Conservation (phyloP, 2,888 invertebrate species). For the Habrosyne pyritoides region DNA sequence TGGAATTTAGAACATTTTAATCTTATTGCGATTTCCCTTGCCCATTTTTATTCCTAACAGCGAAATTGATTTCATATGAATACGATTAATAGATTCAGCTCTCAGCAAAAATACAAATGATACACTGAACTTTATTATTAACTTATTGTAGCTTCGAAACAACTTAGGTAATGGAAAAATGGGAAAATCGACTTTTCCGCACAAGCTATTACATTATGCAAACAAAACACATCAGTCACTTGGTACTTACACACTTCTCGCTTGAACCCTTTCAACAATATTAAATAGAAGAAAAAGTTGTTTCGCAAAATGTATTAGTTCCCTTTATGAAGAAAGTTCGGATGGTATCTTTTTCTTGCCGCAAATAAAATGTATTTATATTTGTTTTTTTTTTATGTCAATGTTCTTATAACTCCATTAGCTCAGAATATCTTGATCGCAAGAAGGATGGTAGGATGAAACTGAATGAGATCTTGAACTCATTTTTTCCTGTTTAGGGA, state of each 20-base stretch:
- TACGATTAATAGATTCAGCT: too few relatives aligned
- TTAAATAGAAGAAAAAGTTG: conserved; percentile 51
- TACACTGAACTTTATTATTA: not conserved
- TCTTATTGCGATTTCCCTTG: too few relatives aligned
- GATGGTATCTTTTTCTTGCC: conserved; percentile 27
- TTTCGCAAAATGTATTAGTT: conserved; percentile 50
- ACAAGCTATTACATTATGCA: conserved; percentile 41
- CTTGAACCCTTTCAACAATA: conserved; percentile 62
- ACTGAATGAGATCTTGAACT: too few relatives aligned
- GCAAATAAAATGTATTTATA: conserved; percentile 9
- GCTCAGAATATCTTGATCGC: too few relatives aligned
- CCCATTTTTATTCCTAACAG: too few relatives aligned
- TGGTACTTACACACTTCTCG: conserved; percentile 39
- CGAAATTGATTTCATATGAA: too few relatives aligned
- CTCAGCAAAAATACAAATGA: not conserved
- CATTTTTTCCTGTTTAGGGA: too few relatives aligned
- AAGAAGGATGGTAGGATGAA: too few relatives aligned
- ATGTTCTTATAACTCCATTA: too few relatives aligned
- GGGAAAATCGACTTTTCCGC: conserved; percentile 28
- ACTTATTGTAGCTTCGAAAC: not conserved
- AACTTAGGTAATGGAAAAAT: conserved; percentile 15
- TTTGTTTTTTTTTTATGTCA: not conserved
- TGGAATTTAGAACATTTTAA: too few relatives aligned
- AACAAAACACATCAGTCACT: conserved; percentile 67
- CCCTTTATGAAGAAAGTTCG: conserved; percentile 46